Base-by-base conservation (phyloP, 2,888 invertebrate species). In the Hecatera dysodea region DNA sequence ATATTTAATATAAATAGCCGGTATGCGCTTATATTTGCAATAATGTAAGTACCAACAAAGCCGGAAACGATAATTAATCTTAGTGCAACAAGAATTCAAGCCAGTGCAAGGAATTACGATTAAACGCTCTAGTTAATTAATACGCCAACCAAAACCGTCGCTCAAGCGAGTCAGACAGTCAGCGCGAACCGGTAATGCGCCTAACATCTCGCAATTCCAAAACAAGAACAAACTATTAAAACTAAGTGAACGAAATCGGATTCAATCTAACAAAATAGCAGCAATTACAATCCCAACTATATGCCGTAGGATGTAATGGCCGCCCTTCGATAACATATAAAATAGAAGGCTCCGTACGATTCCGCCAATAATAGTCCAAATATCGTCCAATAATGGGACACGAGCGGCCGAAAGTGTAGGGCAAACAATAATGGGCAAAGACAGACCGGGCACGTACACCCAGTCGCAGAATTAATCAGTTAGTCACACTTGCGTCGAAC, bases 401-500 rank as follows among this genome's bases (percentile, higher is more conserved):
- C 89, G 88, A 88, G 84, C 91, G 90, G 86, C 80, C 83, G 88
- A 92, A 91, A 94, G 92, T 93, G 92, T 89, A 88, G 90, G 90
- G 89, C 90, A 90, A 95, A 93, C 94, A 93, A 95, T 94, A 94
- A 94, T 91, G 89, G 89, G 86, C 84, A 86, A 89, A 90, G 90
- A 91, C 91, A 87, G 89, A 87, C 88, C 87, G 86, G 88, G 92
- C 93, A 95, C 95, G 95, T 95, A 92, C 93, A 81, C 72, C 79
- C 86, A 92, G 90, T 90, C 89, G 90, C 91, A 91, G 95, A 93
- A 96, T 95, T 95, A 95, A 96, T 96, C 95, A 95, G 96, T 95
- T 95, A 95, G 94, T 93, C 95, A 92, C 96, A 96, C 95, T 96
- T 95, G 96, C 90, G 94, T 90, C 92, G 91, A 91, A 93, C 89